Base-by-base conservation (phyloP, 1,140 invertebrate species). In the Proales similis region DNA sequence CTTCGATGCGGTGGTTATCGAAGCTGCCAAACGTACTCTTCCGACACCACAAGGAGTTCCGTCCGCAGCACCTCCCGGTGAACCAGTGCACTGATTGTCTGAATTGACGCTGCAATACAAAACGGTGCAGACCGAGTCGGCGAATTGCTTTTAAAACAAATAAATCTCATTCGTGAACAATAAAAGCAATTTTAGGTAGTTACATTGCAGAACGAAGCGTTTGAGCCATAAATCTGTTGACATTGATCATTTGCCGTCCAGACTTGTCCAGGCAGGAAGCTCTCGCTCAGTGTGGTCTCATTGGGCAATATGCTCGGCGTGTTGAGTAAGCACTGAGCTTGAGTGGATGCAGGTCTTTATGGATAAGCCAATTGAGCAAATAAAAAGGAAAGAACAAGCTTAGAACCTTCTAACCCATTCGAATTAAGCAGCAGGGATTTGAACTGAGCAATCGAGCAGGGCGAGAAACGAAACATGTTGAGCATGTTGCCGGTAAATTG, bases 121-220 rank as follows among this genome's bases (percentile, higher is more conserved):
- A 6, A 14, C 22, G 19, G 26, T 39, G 24, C 51, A 57, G 0
- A 57, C 30, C 4, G 11, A 19, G 9, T 57, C 51, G 20, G 38
- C 17, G 39, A 27, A 27, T 7, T 57, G 39, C 33, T 57, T 57
- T 12, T 17, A 39, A 49, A 29, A 0, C 29, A 42, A 22, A 38
- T 14, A 53, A 24, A 38, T 19, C 38, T 24, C 12, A 38, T 53
- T 12, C 5, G 29, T 14, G 14, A 24, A 4, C 1, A 22, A 12
- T 4, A 3, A 48, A 38, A 24, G 0, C 2, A 39, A 6, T n/a
- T 17, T 42, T 27, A 4, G 19, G 42, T 42, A n/a, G n/a, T n/a
- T 57, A 57, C 51, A n/a, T 57, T 26, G 11, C 51, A 57, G 32
- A 57, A 57, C 9, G 51, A 42, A 22, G 51, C 9, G 12, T 39